Conservation (phyloP, 2,888 invertebrate genomes). For the Drosophila nr. perissopoda region DNA sequence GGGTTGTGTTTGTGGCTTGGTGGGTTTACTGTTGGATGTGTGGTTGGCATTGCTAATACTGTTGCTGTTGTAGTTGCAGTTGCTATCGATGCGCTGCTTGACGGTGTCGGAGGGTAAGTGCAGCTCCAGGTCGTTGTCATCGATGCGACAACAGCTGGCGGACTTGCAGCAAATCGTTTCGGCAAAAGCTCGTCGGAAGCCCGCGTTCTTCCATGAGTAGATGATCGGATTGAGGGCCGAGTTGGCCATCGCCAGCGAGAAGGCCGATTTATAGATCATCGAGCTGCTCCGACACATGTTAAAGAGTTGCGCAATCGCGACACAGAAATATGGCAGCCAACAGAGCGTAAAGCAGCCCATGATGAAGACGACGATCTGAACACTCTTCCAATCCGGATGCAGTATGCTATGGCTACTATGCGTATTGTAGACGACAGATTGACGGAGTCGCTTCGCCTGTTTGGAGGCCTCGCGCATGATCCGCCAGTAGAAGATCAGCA, state of each 20-base stretch:
- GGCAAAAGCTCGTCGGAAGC: conserved; percentile 90
- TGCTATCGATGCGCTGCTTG: conserved; percentile 64
- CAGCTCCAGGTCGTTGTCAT: conserved; percentile 46
- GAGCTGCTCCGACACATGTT: conserved; percentile 86
- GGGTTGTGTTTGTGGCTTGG: conserved; percentile 29
- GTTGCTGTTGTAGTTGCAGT: conserved; percentile 16
- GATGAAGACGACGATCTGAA: conserved; percentile 92
- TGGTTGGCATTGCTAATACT: conserved; percentile 14
- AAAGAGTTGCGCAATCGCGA: conserved; percentile 88
- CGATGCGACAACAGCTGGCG: conserved; percentile 58
- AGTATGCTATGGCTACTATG: conserved; percentile 75
- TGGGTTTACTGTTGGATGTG: conserved; percentile 7
- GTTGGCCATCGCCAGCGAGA: conserved; percentile 91
- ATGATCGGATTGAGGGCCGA: conserved; percentile 93
- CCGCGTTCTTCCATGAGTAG: conserved; percentile 94
- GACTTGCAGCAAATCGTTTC: conserved; percentile 87
- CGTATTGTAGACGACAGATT: conserved; percentile 86
- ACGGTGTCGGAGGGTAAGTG: conserved; percentile 62
- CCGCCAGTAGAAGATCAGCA: conserved; percentile 91
- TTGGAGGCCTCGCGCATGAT: conserved; percentile 92
- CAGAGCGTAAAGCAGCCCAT: conserved; percentile 92
- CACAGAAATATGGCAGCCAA: conserved; percentile 92
- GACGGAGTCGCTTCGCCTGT: conserved; percentile 89
- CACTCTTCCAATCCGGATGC: conserved; percentile 89
- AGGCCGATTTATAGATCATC: conserved; percentile 88